Evolutionary conservation across 2,113 vertebrate species (phyloP), one percentile per base, ranked within the genome.

Genomic region (Notiomystis cincta): DNA sequence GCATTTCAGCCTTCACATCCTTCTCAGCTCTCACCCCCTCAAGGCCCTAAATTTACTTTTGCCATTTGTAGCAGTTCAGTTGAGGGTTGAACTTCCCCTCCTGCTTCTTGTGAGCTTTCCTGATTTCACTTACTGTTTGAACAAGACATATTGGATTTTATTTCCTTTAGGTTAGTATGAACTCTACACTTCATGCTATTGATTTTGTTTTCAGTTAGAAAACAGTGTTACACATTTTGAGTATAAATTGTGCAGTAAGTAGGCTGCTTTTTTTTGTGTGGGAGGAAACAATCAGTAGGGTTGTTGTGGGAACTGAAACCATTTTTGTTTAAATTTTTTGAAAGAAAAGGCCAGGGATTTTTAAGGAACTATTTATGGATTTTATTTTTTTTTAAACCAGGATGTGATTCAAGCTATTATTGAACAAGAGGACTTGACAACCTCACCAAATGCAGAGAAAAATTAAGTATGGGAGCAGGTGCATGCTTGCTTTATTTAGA

Each of bases 341-440:
- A 94, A 93, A 93, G 56, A 82, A 87, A 93, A 96, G 72, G 9
- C 33, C 42, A 50, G 90, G 77, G 57, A 76, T 95, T 81, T 93
- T 87, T 75, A 38, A 73, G 75, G 66, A 92, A 62, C 78, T 65
- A 42, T 89, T 70, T 95, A n/a, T 65, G 11, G 73, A 72, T 88
- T 5, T 40, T 77, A n/a, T n/a, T 87, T 77, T 81, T 51, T 95
- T 67, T 56, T 6, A 71, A 92, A 86, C 35, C 70, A 94, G 94
- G 94, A 94, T 97, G 73, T 89, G 77, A 85, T 97, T 95, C 96
- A 96, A 88, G 86, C 62, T 89, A 85, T 85, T 90, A 91, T 88
- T 92, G 89, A 95, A 87, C 30, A 66, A 70, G 92, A 91, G 54
- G 64, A 73, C 73, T 77, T 2, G 0, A 87, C 65, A 84, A 35